Evolutionary conservation across 92 coral and sea anemone species (phyloP).

Genomic region (Chrysogorgia sp.): DNA sequence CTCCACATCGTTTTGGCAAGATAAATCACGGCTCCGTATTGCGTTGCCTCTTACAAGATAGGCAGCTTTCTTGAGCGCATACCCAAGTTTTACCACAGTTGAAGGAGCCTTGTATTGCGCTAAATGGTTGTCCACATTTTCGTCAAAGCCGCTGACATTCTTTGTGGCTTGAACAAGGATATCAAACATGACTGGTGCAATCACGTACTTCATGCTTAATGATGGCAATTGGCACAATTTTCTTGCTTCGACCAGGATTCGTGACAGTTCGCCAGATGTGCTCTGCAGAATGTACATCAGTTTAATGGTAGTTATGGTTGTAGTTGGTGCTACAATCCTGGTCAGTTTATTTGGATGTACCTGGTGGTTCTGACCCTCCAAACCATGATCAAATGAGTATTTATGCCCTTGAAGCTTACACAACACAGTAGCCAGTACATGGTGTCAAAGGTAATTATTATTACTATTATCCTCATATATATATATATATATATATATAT

Average conservation of each 20-base stretch:
- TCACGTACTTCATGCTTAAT: not conserved
- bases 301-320: too few species aligned
- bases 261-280: too few species aligned
- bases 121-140: not conserved
- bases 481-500: too few species aligned
- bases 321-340: too few species aligned
- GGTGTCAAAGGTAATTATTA: too few species aligned
- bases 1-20: not conserved
- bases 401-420: too few species aligned
- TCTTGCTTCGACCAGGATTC: not conserved
- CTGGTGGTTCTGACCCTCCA: too few species aligned
- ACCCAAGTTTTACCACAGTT: not conserved
- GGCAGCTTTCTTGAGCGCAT: not conserved
- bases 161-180: not conserved
- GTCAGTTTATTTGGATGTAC: too few species aligned
- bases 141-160: not conserved
- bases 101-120: not conserved
- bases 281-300: too few species aligned
- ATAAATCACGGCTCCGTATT: not conserved
- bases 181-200: not conserved
- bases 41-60: not conserved
- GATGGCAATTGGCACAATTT: not conserved
- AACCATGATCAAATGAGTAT: too few species aligned
- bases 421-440: too few species aligned
- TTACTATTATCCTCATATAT: too few species aligned